Evolutionary conservation across 1,140 invertebrate species (phyloP).

Genomic region (Anoplolepis gracilipes): DNA sequence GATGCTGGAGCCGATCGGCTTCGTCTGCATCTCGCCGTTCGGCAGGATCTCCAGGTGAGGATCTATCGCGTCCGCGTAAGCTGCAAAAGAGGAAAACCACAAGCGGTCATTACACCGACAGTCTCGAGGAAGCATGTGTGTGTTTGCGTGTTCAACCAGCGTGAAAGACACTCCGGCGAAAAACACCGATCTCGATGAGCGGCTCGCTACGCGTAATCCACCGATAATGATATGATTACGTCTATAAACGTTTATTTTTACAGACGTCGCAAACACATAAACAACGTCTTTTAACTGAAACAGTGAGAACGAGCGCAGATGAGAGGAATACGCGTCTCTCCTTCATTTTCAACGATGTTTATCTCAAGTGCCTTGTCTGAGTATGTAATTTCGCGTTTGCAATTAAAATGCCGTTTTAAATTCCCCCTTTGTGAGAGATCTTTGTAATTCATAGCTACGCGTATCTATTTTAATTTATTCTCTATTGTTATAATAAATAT

Average conservation of each 20-base stretch:
- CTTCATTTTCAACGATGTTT: background rate
- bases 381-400: background rate
- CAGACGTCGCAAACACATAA: background rate
- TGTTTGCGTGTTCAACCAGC: background rate
- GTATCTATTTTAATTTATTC: background rate
- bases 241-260: slow-evolving; percentile 38
- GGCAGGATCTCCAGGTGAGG: slow-evolving; percentile 89
- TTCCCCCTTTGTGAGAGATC: background rate
- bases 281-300: background rate
- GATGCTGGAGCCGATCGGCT: slow-evolving; percentile 89
- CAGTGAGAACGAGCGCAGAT: background rate
- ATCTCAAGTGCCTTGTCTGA: background rate
- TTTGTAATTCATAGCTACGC: background rate
- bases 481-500: background rate
- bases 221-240: slow-evolving; percentile 46
- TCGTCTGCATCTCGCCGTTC: slow-evolving; percentile 88
- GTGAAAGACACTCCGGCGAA: background rate
- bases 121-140: slow-evolving; percentile 15
- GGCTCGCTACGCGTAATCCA: slow-evolving; percentile 56
- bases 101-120: slow-evolving; percentile 53
- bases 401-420: background rate
- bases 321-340: background rate
- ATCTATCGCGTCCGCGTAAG: slow-evolving; percentile 61
- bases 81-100: slow-evolving; percentile 74
- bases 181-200: slow-evolving; percentile 1